A percentile compares a stretch with the other conserved stretches of the same genome.
Conservation (phyloP, 2,797 vertebrate species). For the Cynopterus sphinx region DNA sequence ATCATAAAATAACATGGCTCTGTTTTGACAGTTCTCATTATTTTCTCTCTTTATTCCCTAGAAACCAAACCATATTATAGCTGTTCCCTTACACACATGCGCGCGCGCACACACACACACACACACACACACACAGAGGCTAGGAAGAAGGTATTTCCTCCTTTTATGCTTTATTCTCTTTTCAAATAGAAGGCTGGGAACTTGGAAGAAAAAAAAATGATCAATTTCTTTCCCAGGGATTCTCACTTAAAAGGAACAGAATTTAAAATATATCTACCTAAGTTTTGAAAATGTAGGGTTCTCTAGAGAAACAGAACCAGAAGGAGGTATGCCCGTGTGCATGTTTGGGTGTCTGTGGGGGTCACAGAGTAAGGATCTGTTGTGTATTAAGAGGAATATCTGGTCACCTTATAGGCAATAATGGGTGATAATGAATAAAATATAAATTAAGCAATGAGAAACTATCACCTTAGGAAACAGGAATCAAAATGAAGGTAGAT, state of each 20-base stretch:
- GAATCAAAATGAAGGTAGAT: not conserved
- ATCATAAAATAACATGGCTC: not conserved
- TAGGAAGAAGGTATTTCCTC: not conserved
- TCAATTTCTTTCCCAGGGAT: not conserved
- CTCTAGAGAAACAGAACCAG: not conserved
- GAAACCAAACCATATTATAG: not conserved
- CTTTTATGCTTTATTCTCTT: not conserved
- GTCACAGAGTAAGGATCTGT: not conserved
- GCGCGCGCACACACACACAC: too few species aligned
- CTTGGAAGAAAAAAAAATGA: not conserved
- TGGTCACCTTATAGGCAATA: not conserved
- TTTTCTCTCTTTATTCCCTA: slow-evolving; percentile 1
- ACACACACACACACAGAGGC: not conserved
- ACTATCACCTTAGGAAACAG: not conserved
- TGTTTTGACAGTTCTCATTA: not conserved
- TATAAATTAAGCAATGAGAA: not conserved
- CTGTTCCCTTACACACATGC: too few species aligned
- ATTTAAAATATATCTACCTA: not conserved
- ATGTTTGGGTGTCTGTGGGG: too few species aligned
- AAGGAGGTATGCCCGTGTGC: not conserved
- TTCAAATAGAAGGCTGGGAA: not conserved
- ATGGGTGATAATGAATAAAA: not conserved
- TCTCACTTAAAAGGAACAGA: not conserved
- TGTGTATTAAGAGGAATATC: not conserved
- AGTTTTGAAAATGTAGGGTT: not conserved